phyloP scores from a whole-genome alignment of 2,113 vertebrate genomes.

The Pipra filicauda region DNA sequence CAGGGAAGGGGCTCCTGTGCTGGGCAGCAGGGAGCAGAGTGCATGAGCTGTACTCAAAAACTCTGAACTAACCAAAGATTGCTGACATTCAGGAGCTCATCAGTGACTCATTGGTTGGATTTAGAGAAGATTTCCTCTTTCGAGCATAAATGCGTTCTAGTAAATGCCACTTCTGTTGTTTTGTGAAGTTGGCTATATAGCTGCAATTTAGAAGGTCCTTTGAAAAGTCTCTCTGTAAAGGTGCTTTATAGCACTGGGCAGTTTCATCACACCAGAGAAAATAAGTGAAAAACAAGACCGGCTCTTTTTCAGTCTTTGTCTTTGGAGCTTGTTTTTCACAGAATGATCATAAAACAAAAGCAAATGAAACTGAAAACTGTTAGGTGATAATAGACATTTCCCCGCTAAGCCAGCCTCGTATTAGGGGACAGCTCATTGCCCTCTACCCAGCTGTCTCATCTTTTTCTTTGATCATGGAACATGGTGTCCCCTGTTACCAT shows the following conservation, averaged over 20 bases:
- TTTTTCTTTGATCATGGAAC: neutral
- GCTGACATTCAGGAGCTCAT: neutral
- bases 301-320: neutral
- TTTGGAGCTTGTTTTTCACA: neutral
- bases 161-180: neutral
- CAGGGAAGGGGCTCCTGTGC: neutral
- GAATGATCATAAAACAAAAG: neutral
- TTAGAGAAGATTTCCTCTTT: neutral
- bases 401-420: neutral
- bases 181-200: neutral
- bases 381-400: neutral
- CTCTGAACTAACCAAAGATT: neutral
- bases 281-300: neutral
- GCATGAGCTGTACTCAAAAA: neutral
- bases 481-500: neutral
- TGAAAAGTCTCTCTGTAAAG: neutral
- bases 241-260: neutral
- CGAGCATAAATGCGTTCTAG: neutral
- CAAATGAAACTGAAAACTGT: neutral
- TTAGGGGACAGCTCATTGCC: neutral
- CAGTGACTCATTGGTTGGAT: neutral
- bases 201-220: neutral
- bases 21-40: neutral
- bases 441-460: neutral
- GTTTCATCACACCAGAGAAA: neutral